Evolutionary conservation across 2,113 vertebrate genomes (phyloP).

Genomic region (Mormoops blainvillei): DNA sequence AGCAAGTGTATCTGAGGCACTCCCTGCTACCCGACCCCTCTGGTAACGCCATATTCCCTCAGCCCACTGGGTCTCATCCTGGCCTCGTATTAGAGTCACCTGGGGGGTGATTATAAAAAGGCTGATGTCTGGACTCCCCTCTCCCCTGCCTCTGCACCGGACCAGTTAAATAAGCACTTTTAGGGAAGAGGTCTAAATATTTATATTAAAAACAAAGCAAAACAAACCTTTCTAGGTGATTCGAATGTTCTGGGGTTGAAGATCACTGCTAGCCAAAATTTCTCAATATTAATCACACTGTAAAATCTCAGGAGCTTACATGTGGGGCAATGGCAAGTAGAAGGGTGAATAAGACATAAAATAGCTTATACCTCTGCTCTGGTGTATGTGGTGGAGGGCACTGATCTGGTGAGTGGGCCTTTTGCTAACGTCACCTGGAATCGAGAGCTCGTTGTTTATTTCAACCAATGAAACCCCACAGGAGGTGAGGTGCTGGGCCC

Average conservation of each 20-base stretch:
- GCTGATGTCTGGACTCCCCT: not conserved
- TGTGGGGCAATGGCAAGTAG: not conserved
- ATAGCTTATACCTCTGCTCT: not conserved
- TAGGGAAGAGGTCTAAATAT: not conserved
- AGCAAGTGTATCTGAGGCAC: not conserved
- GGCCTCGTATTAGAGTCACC: not conserved
- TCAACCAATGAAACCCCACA: conserved; percentile 11
- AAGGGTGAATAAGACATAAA: not conserved
- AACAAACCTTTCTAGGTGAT: not conserved
- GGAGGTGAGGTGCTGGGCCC: conserved; percentile 40
- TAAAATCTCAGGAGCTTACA: not conserved
- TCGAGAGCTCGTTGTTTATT: conserved; percentile 35
- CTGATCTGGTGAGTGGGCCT: not conserved
- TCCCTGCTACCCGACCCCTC: not conserved
- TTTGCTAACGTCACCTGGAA: conserved; percentile 31
- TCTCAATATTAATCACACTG: not conserved
- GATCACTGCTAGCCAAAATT: not conserved
- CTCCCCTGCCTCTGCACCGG: too few species aligned
- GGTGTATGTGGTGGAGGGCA: not conserved
- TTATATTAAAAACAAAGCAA: not conserved
- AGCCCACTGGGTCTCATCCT: not conserved
- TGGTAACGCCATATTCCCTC: not conserved
- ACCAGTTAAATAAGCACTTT: not conserved
- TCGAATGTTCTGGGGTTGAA: not conserved
- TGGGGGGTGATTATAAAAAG: not conserved